A percentile compares a stretch with the other conserved stretches of the same genome.
These are phyloP conservation scores for Galendromus occidentalis DNA, from an alignment of 1,140 invertebrate genomes.

Conservation along the genomic window DNA sequence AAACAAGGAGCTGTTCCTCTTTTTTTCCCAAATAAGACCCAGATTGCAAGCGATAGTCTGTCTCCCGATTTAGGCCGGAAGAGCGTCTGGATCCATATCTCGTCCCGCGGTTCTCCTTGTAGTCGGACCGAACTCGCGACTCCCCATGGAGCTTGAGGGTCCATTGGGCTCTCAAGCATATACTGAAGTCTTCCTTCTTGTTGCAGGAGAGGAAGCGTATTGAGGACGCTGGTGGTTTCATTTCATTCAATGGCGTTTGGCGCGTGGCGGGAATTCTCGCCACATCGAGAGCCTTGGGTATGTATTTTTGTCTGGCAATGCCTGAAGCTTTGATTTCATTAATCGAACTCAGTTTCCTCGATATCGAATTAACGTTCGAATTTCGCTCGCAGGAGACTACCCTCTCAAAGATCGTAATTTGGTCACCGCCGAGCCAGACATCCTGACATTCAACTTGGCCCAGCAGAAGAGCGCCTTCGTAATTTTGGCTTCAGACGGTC, in stretches of 20 bases:
- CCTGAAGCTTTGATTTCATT: background rate
- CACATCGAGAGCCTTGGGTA: conserved; percentile 58
- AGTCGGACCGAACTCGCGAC: background rate
- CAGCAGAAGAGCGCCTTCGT: conserved; percentile 59
- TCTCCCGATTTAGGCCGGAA: no score
- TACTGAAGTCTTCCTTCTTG: conserved; percentile 36
- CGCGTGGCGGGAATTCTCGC: conserved; percentile 84
- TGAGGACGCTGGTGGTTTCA: conserved; percentile 72
- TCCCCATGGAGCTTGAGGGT: background rate
- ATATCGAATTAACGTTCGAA: conserved; percentile 27
- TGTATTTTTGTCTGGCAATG: background rate
- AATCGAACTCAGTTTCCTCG: background rate
- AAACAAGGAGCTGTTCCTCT: no score
- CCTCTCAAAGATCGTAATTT: conserved; percentile 79
- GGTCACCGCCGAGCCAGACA: conserved; percentile 83
- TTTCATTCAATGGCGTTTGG: conserved; percentile 89
- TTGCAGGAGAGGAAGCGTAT: conserved; percentile 65
- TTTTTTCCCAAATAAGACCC: no score
- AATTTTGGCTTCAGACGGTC: conserved; percentile 75
- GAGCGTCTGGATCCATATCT: no score
- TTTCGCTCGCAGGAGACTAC: conserved; percentile 48
- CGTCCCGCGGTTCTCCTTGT: background rate
- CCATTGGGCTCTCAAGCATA: conserved; percentile 1
- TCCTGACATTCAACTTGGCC: conserved; percentile 61
- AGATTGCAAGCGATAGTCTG: no score